Base-by-base conservation (phyloP, 1,140 invertebrate genomes). In the Radopholus similis region DNA sequence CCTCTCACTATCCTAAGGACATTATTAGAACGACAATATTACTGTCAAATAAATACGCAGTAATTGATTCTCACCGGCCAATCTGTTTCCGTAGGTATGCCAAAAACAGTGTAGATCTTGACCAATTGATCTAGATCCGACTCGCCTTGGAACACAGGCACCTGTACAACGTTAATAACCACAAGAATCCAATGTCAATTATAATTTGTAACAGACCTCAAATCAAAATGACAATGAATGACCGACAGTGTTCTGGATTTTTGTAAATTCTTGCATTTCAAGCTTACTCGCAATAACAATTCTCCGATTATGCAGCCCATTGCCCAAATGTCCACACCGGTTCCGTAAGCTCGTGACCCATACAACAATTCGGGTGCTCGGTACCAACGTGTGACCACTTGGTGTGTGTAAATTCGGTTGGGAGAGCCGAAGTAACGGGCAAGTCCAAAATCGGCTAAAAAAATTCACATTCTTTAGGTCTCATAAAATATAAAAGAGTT, bases 241-340 rank as follows among this genome's bases (percentile, higher is more conserved):
- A n/a, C n/a, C n/a, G n/a, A n/a, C n/a, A n/a, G n/a, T n/a, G n/a
- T n/a, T n/a, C n/a, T n/a, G n/a, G n/a, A n/a, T n/a, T n/a, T n/a
- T n/a, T n/a, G n/a, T n/a, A n/a, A n/a, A n/a, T n/a, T n/a, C n/a
- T n/a, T n/a, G n/a, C n/a, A n/a, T n/a, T n/a, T n/a, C n/a, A 35
- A 70, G 9, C 66, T 51, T 32, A 85, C 85, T 75, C 95, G 85
- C 11, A 97, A 85, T 55, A 98, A 84, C 15, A 99, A 85, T 85
- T 99, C 96, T 1, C 93, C 95, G 68, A 98, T 82, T 81, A 99
- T 98, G 83, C 96, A 99, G 5, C 95, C 95, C 11, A 95, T 88
- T 15, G 95, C 93, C 95, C 95, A 99, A 86, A 97, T 95, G 80
- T 98, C 96, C n/a, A 98, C 90, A 5, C 91, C 92, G 57, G 89